Percentiles rank a stretch among this genome's conserved stretches.
Evolutionary conservation across 2,797 vertebrate species (phyloP).

Genomic region (Poeciliopsis gracilis): DNA sequence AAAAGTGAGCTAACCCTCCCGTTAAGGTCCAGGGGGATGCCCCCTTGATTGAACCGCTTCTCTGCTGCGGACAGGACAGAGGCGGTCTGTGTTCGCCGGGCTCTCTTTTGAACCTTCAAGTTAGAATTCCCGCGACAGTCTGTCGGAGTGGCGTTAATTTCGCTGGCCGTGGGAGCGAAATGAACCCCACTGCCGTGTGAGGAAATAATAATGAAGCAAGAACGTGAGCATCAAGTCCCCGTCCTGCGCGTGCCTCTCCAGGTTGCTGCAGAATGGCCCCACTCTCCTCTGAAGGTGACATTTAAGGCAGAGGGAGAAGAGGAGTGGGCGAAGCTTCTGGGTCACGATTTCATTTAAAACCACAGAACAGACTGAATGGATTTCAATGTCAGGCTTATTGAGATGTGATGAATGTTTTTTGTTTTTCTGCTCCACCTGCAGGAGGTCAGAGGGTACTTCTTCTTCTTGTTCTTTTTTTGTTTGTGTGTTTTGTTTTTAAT

Average conservation of each 20-base stretch:
- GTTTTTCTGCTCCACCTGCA: background rate
- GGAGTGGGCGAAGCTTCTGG: background rate
- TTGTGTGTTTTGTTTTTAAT: background rate
- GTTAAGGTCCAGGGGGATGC: slow-evolving; percentile 14
- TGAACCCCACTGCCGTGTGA: background rate
- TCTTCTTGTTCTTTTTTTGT: too few relatives aligned
- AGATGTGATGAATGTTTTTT: background rate
- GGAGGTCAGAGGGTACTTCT: background rate
- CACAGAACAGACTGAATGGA: background rate
- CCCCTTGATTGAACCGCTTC: background rate
- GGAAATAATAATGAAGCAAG: background rate
- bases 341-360: background rate
- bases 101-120: background rate
- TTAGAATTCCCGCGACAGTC: background rate
- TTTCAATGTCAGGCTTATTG: background rate
- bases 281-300: slow-evolving; percentile 57
- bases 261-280: slow-evolving; percentile 8
- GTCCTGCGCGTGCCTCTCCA: background rate
- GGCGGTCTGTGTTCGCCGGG: background rate
- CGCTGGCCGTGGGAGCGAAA: background rate
- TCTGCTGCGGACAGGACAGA: background rate
- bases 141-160: slow-evolving; percentile 6
- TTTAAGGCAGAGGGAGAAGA: slow-evolving; percentile 29
- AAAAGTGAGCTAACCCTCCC: slow-evolving; percentile 28
- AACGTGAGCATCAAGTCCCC: background rate